Evolutionary conservation across 2,888 invertebrate species (phyloP).

Genomic region (Chymomyza procnemis): DNA sequence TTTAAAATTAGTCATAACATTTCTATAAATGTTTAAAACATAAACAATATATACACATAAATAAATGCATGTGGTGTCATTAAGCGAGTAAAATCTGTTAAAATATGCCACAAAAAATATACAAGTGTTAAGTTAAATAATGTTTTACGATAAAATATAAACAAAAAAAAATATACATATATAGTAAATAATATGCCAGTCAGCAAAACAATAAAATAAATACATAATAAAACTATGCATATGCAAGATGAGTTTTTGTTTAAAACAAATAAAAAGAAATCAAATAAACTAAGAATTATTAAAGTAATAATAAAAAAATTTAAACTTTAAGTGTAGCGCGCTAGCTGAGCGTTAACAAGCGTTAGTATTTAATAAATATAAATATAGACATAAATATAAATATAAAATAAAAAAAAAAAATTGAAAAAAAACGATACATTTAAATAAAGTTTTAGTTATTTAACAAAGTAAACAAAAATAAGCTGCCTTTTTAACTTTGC

Average conservation of each 20-base stretch:
- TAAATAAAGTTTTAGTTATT: slow-evolving; percentile 55
- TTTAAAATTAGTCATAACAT: slow-evolving; percentile 68
- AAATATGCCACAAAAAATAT: slow-evolving; percentile 18
- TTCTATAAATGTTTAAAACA: slow-evolving; percentile 70
- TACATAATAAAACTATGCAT: slow-evolving; percentile 16
- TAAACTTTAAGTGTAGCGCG: slow-evolving; percentile 62
- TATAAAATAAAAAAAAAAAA: slow-evolving; percentile 32
- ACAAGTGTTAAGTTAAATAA: slow-evolving; percentile 23
- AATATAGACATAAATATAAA: slow-evolving; percentile 14
- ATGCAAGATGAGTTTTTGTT: slow-evolving; percentile 51
- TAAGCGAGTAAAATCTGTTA: slow-evolving; percentile 18
- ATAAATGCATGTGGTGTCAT: background rate
- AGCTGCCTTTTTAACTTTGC: slow-evolving; percentile 37
- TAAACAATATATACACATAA: slow-evolving; percentile 32
- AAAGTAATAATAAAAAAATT: background rate
- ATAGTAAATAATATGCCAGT: background rate
- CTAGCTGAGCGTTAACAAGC: slow-evolving; percentile 61
- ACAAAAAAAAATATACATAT: slow-evolving; percentile 10
- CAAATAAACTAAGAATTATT: slow-evolving; percentile 27
- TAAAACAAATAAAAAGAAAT: slow-evolving; percentile 50
- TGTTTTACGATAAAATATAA: slow-evolving; percentile 1
- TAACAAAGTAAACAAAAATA: background rate
- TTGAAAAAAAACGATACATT: slow-evolving; percentile 28
- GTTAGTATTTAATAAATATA: slow-evolving; percentile 48
- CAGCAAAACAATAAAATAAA: background rate